Base-by-base conservation (phyloP, 37 sponge, comb jelly and placozoan species). In the Spongilla lacustris region DNA sequence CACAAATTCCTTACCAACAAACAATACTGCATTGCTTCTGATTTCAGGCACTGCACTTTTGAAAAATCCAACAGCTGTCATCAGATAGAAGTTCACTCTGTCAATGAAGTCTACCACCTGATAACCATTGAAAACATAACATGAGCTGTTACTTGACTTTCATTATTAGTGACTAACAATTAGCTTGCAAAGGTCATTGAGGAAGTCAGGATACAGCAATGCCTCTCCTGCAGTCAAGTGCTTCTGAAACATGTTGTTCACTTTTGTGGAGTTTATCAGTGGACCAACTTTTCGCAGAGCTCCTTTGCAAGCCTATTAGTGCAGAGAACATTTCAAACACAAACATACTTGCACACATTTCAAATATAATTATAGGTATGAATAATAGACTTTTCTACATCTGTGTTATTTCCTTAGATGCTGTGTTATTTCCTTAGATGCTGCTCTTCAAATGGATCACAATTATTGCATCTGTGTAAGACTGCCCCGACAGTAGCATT, bases 181-280 rank as follows among this genome's bases (percentile, higher is more conserved):
- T 13, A 89, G 82, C 69, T 95, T 95, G 76, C 97, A 90, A 36
- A 98, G 86, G 37, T 89, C 92, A 72, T 98, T 96, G 30, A 98
- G 83, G 71, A 98, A 98, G 71, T 98, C 98, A 66, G 96, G 84
- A 83, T 96, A 98, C 19, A 94, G 80, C 32, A 98, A 81, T 23
- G 85, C 36, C 24, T 84, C 92, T 26, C 73, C 88, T 0, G 88
- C 85, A 11, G 85, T 69, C 25, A 95, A 73, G 30, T 98, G 92
- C 38, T 87, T 91, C 86, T 98, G 96, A 68, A 98, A 95, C 90
- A 98, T 93, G 27, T 87, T 79, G 79, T 95, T 95, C 68, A 97
- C 85, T 31, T 86, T 81, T 36, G 83, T 76, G 19, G 92, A 93
- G 34, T 89, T 91, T 81, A 97, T 83, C 50, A 98, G 84, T 19